A percentile compares a stretch with the other conserved stretches of the same genome.
Conservation (phyloP, 2,113 vertebrate species). For the Alexandromys fortis region DNA sequence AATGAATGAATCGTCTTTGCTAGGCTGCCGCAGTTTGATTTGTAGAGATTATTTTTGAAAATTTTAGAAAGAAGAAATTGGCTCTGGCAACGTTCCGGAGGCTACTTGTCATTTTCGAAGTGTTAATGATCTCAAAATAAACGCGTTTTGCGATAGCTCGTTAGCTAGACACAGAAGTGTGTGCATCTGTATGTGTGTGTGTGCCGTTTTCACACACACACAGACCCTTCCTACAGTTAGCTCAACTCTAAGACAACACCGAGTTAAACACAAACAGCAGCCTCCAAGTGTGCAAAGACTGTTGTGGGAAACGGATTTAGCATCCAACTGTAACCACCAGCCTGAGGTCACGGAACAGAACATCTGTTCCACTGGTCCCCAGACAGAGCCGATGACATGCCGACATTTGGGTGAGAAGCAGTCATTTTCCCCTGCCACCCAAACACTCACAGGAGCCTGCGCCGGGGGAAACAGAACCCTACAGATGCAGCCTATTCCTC, state of each 20-base stretch:
- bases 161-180: neutral
- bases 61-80: conserved; percentile 61
- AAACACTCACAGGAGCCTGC: conserved; percentile 71
- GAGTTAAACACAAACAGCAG: conserved; percentile 65
- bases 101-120: conserved; percentile 68
- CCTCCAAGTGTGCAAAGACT: conserved; percentile 56
- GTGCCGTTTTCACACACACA: neutral
- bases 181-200: neutral
- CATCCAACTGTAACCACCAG: conserved; percentile 76
- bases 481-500: conserved; percentile 49
- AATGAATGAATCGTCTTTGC: conserved; percentile 39
- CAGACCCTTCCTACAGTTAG: neutral
- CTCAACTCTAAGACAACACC: neutral
- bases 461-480: conserved; percentile 62
- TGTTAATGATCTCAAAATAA: conserved; percentile 67
- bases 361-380: conserved; percentile 83
- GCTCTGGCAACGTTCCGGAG: conserved; percentile 55
- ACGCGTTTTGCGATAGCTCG: conserved; percentile 40
- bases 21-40: neutral
- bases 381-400: conserved; percentile 71
- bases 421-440: conserved; percentile 78
- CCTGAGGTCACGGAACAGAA: conserved; percentile 81
- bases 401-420: conserved; percentile 75
- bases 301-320: conserved; percentile 75
- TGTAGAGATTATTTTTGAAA: conserved; percentile 27